Percentiles rank a stretch among this genome's conserved stretches.
phyloP scores from a whole-genome alignment of 2,888 invertebrate species.

The Deilephila porcellus region DNA sequence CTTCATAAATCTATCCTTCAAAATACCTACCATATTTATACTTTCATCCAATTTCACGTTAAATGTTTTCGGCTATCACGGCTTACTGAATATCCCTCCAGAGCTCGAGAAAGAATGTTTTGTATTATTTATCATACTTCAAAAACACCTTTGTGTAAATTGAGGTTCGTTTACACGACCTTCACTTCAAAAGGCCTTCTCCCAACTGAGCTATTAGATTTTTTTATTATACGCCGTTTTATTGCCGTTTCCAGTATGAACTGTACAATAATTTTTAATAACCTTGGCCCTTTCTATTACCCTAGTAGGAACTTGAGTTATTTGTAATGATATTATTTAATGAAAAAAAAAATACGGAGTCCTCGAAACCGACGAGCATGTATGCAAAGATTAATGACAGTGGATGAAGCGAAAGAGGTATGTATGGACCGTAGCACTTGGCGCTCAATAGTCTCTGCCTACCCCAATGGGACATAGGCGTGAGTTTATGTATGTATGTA shows the following conservation, averaged over 20 bases:
- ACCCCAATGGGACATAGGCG: no score
- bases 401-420: no score
- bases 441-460: no score
- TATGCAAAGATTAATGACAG: no score
- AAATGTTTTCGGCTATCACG: background rate
- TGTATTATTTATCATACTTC: slow-evolving; percentile 24
- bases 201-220: slow-evolving; percentile 19
- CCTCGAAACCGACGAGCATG: no score
- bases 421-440: no score
- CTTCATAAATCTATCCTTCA: background rate
- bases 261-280: slow-evolving; percentile 15
- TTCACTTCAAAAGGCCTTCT: slow-evolving; percentile 12
- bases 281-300: slow-evolving; percentile 7
- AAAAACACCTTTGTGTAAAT: slow-evolving; percentile 24
- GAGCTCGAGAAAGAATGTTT: slow-evolving; percentile 8
- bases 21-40: background rate
- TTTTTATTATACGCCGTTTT: slow-evolving; percentile 18
- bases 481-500: no score
- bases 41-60: background rate
- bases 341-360: no score
- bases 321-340: background rate
- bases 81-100: background rate
- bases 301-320: background rate
- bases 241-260: slow-evolving; percentile 16
- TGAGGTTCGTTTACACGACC: slow-evolving; percentile 20